Conservation (phyloP, 92 coral and sea anemone species). For the Plumapathes pennacea region DNA sequence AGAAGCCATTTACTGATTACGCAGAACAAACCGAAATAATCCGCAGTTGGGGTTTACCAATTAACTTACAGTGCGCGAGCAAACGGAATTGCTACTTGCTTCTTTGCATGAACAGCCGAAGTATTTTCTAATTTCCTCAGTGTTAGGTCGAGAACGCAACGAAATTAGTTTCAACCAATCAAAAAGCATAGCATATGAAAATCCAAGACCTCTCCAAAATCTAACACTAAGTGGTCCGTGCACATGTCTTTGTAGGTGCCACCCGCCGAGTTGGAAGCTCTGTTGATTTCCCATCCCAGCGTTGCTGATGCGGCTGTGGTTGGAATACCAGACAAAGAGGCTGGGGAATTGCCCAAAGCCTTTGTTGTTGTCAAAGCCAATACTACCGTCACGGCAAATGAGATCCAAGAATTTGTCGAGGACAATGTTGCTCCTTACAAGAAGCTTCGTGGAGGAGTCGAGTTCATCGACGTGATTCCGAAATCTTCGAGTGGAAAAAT, state of each 20-base stretch:
- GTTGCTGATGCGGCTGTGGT: constrained; percentile 93
- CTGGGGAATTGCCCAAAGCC: constrained; percentile 88
- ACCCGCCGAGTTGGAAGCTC: constrained; percentile 89
- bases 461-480: constrained; percentile 83
- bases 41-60: too few species aligned
- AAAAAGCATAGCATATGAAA: too few species aligned
- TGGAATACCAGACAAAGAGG: constrained; percentile 77
- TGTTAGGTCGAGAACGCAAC: too few species aligned
- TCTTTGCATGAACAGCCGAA: too few species aligned
- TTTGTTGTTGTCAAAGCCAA: constrained; percentile 69
- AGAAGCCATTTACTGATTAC: too few species aligned
- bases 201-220: too few species aligned
- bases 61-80: too few species aligned
- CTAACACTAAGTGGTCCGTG: too few species aligned
- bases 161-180: too few species aligned
- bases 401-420: constrained; percentile 67
- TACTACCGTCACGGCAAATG: constrained; percentile 53
- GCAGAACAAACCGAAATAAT: too few species aligned
- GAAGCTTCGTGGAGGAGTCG: constrained; percentile 85
- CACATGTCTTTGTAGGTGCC: constrained; percentile 83
- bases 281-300: constrained; percentile 73
- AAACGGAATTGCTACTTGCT: too few species aligned
- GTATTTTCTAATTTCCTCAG: too few species aligned
- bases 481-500: constrained; percentile 85
- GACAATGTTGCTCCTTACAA: constrained; percentile 81